Evolutionary conservation across 2,113 vertebrate genomes (phyloP), one percentile per base, ranked within the genome.

Genomic region (Platysternon megacephalum): DNA sequence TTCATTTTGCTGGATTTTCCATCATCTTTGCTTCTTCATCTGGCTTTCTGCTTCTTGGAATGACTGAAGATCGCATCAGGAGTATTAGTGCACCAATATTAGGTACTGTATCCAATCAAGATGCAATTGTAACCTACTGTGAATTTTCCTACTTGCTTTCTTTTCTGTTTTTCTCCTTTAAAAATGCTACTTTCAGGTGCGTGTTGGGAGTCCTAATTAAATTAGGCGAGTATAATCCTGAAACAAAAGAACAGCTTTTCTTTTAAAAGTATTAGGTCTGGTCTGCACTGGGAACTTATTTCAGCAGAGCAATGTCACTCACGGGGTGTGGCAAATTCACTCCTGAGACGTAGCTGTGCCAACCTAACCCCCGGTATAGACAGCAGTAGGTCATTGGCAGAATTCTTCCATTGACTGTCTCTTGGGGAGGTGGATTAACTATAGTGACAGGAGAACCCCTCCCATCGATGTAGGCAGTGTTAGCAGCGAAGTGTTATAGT

Each of bases 31-130:
- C 97, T 98, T 97, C 97, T 97, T 91, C 97, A 97, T 98, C 97
- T 98, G 98, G 96, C 98, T 98, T 98, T 98, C 98, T 98, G 97
- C 97, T 98, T 98, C 97, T 98, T 97, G 98, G 97, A 96, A 98
- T 98, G 98, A 97, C 97, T 98, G 98, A 98, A 99, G 99, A 99
- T 97, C 99, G 99, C 97, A 96, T 97, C 98, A 98, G 99, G 98
- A 99, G 99, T 98, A 98, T 99, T 99, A 99, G 99, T 97, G 99
- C 99, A 97, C 99, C 99, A 4, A 98, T 98, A 96, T 98, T 99
- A 99, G 99, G 99, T 99, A 99, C 97, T 93, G 99, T 99, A 99
- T 97, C 96, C 55, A 12, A 95, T 97, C 94, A 90, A 97, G 96
- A 95, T 96, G 95, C 91, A 91, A 84, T 51, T 86, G 88, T 68